Percentiles rank a stretch among this genome's conserved stretches.
Evolutionary conservation across 2,888 invertebrate genomes (phyloP).

Genomic region (Sarcophaga rosellei): DNA sequence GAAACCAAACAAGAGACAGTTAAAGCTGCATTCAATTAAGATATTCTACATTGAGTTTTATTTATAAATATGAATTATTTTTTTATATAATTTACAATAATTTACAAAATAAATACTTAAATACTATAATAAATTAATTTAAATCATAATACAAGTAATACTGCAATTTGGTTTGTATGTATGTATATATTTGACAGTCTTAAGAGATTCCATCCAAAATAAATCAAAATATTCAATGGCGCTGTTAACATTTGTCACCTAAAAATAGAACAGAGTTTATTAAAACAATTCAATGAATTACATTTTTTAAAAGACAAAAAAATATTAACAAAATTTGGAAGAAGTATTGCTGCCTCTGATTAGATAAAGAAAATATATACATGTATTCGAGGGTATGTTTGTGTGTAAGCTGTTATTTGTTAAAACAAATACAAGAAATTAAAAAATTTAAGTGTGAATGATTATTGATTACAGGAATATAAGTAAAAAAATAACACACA

Average conservation of each 20-base stretch:
- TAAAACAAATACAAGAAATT: too few species aligned
- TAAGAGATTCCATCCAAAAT: conserved; percentile 58
- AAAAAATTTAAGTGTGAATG: too few species aligned
- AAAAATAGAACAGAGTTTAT: conserved; percentile 26
- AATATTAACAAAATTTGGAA: neutral
- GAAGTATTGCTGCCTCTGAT: neutral
- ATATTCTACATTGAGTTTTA: too few species aligned
- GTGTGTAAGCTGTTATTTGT: too few species aligned
- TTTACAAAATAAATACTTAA: conserved; percentile 26
- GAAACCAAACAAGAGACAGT: too few species aligned
- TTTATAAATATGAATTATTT: too few species aligned
- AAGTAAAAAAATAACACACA: too few species aligned
- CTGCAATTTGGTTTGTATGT: neutral
- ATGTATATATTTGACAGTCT: conserved; percentile 26
- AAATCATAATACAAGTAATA: conserved; percentile 48
- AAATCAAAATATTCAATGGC: neutral
- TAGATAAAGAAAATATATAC: conserved; percentile 2
- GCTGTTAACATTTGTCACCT: conserved; percentile 53
- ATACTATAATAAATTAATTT: conserved; percentile 20
- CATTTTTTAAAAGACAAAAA: neutral
- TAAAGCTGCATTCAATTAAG: too few species aligned
- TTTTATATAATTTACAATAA: conserved; percentile 5
- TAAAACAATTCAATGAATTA: conserved; percentile 10
- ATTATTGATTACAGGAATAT: too few species aligned
- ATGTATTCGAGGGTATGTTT: too few species aligned